These are phyloP conservation scores for Dasypogon diadema DNA, from an alignment of 2,888 invertebrate species.

Conservation along the genomic window DNA sequence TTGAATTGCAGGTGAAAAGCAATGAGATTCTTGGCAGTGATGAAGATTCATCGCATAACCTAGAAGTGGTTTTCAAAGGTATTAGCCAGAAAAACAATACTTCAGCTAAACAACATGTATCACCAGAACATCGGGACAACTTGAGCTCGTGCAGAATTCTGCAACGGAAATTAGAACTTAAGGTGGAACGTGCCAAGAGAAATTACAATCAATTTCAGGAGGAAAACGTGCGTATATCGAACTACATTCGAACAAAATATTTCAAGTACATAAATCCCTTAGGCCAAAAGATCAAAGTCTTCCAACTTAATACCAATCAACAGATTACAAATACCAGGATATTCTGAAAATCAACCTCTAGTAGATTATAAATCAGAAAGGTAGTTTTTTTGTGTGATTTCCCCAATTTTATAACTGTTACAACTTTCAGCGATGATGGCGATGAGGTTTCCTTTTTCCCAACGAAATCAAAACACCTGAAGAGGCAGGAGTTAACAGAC, in stretches of 20 bases:
- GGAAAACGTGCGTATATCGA: slow-evolving; percentile 59
- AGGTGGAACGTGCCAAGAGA: slow-evolving; percentile 68
- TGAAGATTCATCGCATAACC: slow-evolving; percentile 53
- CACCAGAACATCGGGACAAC: slow-evolving; percentile 56
- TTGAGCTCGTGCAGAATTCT: slow-evolving; percentile 67
- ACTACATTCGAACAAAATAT: no score
- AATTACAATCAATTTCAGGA: slow-evolving; percentile 67
- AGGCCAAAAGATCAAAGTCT: slow-evolving; percentile 66
- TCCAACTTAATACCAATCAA: slow-evolving; percentile 67
- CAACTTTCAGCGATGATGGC: slow-evolving; percentile 63
- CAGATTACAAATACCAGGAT: slow-evolving; percentile 67
- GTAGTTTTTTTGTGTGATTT: slow-evolving; percentile 55
- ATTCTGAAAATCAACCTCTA: slow-evolving; percentile 65
- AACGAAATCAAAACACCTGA: slow-evolving; percentile 60
- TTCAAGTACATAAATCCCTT: no score
- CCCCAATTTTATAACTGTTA: no score
- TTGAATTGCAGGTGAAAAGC: no score
- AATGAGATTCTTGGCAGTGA: slow-evolving; percentile 36
- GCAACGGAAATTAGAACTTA: slow-evolving; percentile 68
- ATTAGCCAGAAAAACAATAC: slow-evolving; percentile 47
- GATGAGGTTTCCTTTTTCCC: slow-evolving; percentile 68
- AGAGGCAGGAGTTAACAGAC: slow-evolving; percentile 63
- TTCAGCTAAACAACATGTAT: slow-evolving; percentile 49
- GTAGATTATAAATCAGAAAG: slow-evolving; percentile 69
- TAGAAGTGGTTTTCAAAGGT: slow-evolving; percentile 64